These are phyloP conservation scores for Olivierus martensii DNA, from an alignment of 1,140 invertebrate species.

Conservation along the genomic window DNA sequence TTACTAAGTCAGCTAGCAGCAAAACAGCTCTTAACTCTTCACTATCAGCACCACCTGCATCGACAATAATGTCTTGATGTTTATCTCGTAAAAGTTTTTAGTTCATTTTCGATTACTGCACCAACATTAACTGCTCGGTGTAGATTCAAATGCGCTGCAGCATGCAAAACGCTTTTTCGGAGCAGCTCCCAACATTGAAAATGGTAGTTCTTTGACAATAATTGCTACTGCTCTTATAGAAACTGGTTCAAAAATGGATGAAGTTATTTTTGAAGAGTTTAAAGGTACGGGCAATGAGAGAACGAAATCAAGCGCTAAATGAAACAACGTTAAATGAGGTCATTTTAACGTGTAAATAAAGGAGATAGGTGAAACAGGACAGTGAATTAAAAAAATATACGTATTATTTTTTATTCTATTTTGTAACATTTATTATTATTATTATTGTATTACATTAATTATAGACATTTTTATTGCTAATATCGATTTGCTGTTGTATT, in stretches of 20 bases:
- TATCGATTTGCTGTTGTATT: too few species aligned
- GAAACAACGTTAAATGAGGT: too few species aligned
- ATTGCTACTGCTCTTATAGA: slow-evolving; percentile 26
- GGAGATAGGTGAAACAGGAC: too few species aligned
- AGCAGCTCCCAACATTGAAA: slow-evolving; percentile 25
- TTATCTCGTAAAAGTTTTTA: slow-evolving; percentile 1
- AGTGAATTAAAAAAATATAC: too few species aligned
- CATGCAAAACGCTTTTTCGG: slow-evolving; percentile 26
- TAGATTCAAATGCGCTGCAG: slow-evolving; percentile 26
- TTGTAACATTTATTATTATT: too few species aligned
- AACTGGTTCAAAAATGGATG: slow-evolving; percentile 25
- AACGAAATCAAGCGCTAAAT: too few species aligned
- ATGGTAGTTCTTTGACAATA: slow-evolving; percentile 24
- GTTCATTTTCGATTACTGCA: slow-evolving; percentile 3
- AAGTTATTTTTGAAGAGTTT: slow-evolving; percentile 27
- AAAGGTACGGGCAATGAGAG: slow-evolving; percentile 25
- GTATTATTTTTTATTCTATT: too few species aligned
- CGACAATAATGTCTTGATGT: slow-evolving; percentile 5
- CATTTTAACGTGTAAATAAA: too few species aligned
- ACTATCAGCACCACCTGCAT: slow-evolving; percentile 3
- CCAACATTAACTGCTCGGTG: slow-evolving; percentile 2
- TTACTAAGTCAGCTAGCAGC: slow-evolving; percentile 3
- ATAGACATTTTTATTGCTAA: too few species aligned
- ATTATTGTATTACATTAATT: too few species aligned
- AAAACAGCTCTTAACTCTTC: slow-evolving; percentile 8